Conservation (phyloP, 2,113 vertebrate genomes). For the Lagopus muta region DNA sequence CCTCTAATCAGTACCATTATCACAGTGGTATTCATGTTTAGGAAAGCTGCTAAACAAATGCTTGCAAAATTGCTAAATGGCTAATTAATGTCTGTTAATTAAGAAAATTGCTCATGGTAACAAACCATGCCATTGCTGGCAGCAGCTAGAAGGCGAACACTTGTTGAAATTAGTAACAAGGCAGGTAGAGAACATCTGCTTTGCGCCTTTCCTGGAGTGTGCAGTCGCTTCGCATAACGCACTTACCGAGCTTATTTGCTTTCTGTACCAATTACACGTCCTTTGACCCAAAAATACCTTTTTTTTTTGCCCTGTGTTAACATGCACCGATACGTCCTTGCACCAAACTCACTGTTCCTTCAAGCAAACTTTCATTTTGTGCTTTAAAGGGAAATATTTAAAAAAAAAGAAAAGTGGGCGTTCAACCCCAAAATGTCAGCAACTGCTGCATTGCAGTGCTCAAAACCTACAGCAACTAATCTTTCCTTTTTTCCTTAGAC, state of each 20-base stretch:
- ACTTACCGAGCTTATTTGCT: conserved; percentile 63
- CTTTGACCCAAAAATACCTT: not conserved
- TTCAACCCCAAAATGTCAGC: conserved; percentile 58
- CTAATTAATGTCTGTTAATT: conserved; percentile 98
- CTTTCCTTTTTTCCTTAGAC: conserved; percentile 35
- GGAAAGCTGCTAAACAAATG: conserved; percentile 93
- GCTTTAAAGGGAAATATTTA: not conserved
- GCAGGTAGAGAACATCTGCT: conserved; percentile 87
- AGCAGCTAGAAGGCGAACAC: conserved; percentile 87
- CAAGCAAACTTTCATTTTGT: not conserved
- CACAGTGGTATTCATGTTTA: conserved; percentile 91
- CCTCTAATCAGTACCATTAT: conserved; percentile 93
- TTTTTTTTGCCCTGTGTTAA: not conserved
- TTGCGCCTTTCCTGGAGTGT: conserved; percentile 73
- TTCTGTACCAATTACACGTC: conserved; percentile 53
- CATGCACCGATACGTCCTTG: conserved; percentile 11
- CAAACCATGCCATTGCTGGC: conserved; percentile 88
- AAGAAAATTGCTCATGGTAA: conserved; percentile 94
- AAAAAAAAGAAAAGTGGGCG: not conserved
- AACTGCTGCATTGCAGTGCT: conserved; percentile 63
- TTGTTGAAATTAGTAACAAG: conserved; percentile 86
- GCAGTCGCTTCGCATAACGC: conserved; percentile 65
- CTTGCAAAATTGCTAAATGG: conserved; percentile 93
- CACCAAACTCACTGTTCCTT: not conserved
- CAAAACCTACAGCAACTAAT: conserved; percentile 54